phyloP scores from a whole-genome alignment of 1,140 invertebrate species.

The Danaus plexippus region DNA sequence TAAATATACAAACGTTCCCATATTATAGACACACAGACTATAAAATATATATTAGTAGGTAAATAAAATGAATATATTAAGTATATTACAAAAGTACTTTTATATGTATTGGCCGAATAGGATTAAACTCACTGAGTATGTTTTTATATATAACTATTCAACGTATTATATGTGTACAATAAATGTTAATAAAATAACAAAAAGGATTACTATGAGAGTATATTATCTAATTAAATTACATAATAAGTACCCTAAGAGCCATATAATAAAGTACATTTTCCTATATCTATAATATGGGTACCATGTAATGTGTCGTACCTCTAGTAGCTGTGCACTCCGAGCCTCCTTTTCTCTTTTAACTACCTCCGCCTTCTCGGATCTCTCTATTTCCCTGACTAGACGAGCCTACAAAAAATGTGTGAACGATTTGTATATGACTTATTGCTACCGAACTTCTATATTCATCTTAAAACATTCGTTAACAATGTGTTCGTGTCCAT shows the following conservation, averaged over 20 bases:
- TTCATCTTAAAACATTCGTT: no score
- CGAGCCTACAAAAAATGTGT: conserved; percentile 62
- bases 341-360: conserved; percentile 75
- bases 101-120: neutral
- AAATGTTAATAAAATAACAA: no score
- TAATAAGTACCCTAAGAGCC: no score
- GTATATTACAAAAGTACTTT: conserved; percentile 7
- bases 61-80: conserved; percentile 14
- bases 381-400: conserved; percentile 83
- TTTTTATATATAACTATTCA: neutral
- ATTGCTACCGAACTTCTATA: no score
- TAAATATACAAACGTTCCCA: conserved; percentile 37
- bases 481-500: no score
- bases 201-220: no score
- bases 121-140: neutral
- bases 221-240: no score
- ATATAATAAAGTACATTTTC: no score
- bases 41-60: conserved; percentile 17
- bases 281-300: conserved; percentile 23
- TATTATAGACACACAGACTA: conserved; percentile 24
- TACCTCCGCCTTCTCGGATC: conserved; percentile 76
- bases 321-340: conserved; percentile 77
- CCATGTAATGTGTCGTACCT: conserved; percentile 63
- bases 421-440: neutral
- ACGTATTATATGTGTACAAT: neutral